Evolutionary conservation across 2,113 vertebrate species (phyloP).

Genomic region (Pimephales promelas): DNA sequence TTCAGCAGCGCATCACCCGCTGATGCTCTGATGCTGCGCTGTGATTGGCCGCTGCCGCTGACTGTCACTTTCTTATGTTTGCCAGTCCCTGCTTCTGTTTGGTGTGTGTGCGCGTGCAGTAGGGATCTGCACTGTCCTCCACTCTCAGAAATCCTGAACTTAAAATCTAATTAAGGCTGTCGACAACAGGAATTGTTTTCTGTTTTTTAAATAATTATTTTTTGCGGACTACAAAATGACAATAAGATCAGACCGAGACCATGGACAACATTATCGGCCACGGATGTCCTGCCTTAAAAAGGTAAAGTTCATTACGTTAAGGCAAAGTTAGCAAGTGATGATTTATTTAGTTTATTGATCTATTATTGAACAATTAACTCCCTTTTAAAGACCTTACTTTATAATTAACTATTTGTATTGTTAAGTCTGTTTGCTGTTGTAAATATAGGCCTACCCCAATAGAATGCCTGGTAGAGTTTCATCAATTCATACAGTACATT

Average conservation of each 20-base stretch:
- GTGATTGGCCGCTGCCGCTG: conserved; percentile 82
- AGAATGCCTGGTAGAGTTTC: background rate
- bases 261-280: conserved; percentile 83
- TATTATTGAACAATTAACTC: background rate
- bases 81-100: background rate
- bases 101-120: background rate
- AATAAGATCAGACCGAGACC: conserved; percentile 81
- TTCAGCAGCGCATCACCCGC: background rate
- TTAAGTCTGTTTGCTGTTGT: background rate
- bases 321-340: background rate
- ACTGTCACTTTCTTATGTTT: background rate
- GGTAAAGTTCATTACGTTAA: conserved; percentile 71
- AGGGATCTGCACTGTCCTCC: background rate
- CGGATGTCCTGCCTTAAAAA: conserved; percentile 89
- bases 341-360: background rate
- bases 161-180: background rate
- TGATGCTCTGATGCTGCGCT: background rate
- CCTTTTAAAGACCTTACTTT: background rate
- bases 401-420: background rate
- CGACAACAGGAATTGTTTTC: background rate
- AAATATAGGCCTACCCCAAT: background rate
- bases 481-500: background rate
- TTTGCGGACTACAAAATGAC: conserved; percentile 77
- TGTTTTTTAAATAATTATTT: background rate
- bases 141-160: too few relatives aligned